Evolutionary conservation across 2,888 invertebrate genomes (phyloP).

Genomic region (Protophormia terraenovae): DNA sequence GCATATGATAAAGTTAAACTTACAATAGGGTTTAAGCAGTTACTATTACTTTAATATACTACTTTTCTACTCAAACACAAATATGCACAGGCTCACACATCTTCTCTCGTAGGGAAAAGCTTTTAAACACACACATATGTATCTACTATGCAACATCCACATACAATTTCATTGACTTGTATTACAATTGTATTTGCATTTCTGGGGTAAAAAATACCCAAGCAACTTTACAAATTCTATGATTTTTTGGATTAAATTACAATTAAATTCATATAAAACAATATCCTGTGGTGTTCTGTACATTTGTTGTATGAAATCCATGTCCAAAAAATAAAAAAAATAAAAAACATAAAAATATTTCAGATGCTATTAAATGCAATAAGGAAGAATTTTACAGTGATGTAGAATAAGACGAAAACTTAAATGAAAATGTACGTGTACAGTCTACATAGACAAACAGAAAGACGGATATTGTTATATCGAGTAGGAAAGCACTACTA

Average conservation of each 20-base stretch:
- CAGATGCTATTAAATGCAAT: background rate
- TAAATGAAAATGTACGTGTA: no score
- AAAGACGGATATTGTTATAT: no score
- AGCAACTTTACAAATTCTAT: slow-evolving; percentile 8
- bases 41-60: slow-evolving; percentile 42
- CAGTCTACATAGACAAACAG: no score
- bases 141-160: no score
- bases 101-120: background rate
- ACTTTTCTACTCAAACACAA: slow-evolving; percentile 9
- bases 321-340: background rate
- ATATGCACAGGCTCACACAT: background rate
- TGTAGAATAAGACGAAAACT: no score
- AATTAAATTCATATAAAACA: slow-evolving; percentile 78
- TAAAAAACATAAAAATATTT: background rate
- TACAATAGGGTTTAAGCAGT: slow-evolving; percentile 37
- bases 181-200: no score
- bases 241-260: slow-evolving; percentile 73
- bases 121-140: background rate
- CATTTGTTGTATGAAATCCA: slow-evolving; percentile 33
- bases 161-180: background rate
- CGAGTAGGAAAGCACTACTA: no score
- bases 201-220: background rate
- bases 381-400: background rate
- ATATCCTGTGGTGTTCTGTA: slow-evolving; percentile 75
- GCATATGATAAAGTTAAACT: slow-evolving; percentile 33